Base-by-base conservation (phyloP, 2,888 invertebrate species). In the Steinernema hermaphroditum region DNA sequence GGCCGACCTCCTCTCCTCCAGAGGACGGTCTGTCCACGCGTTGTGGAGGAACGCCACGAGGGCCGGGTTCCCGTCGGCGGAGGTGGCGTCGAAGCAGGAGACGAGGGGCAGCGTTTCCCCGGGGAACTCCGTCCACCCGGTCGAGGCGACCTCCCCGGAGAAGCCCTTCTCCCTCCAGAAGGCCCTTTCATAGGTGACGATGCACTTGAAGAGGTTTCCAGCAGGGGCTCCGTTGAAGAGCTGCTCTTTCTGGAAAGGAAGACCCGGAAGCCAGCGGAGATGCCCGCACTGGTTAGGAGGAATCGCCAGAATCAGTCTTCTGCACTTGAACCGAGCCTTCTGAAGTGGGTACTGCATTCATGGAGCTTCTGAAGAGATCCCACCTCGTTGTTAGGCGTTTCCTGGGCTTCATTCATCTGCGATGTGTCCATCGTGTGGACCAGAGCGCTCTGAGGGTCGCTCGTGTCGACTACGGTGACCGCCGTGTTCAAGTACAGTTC, bases 91-190 rank as follows among this genome's bases (percentile, higher is more conserved):
- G 79, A 85, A 88, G 2, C 84, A 82, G 24, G 87, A 76, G 77
- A 86, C 72, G 9, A 70, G 12, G 14, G 70, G 70, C 34, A 54
- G n/a, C 70, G 34, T 34, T 44, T 80, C 79, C 54, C 80, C 79
- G 0, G 72, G 68, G 0, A 49, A 44, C 12, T 70, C 73, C 14
- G 78, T 80, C 34, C 75, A 69, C 14, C 80, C 80, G 2, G 78
- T 76, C n/a, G 77, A 75, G 54, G 78, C 73, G 22, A 87, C 82
- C 76, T 88, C 88, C n/a, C 88, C 88, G 27, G 87, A 88, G 29
- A 76, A 81, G 34, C 87, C 88, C 73, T 87, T 85, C 46, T 87
- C 81, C 71, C 86, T 84, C 89, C 89, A 89, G 80, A 88, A 89
- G 1, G 87, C 79, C 19, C 77, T 82, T 44, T 85, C 80, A 79